Conservation (phyloP, 2,113 vertebrate genomes). For the Ellobius talpinus region DNA sequence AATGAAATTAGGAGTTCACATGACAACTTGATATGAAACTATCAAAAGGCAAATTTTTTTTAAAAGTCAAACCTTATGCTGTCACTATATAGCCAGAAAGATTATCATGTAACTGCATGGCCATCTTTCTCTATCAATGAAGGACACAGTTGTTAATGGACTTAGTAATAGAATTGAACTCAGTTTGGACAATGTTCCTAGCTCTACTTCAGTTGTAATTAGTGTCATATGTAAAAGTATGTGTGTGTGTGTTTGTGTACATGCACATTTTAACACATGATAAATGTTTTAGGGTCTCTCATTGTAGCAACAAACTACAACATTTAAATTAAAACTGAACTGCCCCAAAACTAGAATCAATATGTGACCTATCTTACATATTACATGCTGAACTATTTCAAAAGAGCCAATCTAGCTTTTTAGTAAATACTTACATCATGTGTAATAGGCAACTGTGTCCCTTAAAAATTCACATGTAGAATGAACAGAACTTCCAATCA, state of each 20-base stretch:
- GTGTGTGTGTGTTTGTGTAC: not conserved
- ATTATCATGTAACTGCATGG: not conserved
- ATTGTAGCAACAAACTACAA: not conserved
- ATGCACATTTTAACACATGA: not conserved
- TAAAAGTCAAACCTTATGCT: slow-evolving; percentile 30
- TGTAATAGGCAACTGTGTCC: not conserved
- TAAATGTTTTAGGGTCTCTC: slow-evolving; percentile 19
- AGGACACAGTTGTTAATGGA: slow-evolving; percentile 12
- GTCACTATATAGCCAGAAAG: not conserved
- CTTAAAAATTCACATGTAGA: slow-evolving; percentile 32
- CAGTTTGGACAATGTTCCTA: slow-evolving; percentile 28
- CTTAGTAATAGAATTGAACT: not conserved
- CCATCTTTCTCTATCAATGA: slow-evolving; percentile 16
- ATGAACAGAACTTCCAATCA: not conserved
- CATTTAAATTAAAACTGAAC: slow-evolving; percentile 52
- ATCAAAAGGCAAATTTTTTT: slow-evolving; percentile 46
- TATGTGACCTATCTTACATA: slow-evolving; percentile 36
- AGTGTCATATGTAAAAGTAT: slow-evolving; percentile 34
- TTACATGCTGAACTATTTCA: not conserved
- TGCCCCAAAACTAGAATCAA: slow-evolving; percentile 59
- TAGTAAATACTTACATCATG: not conserved
- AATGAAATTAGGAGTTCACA: slow-evolving; percentile 34
- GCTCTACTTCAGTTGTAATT: slow-evolving; percentile 21
- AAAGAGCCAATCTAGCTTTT: slow-evolving; percentile 38
- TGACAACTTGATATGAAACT: slow-evolving; percentile 40